Evolutionary conservation across 2,797 vertebrate species (phyloP).

Genomic region (Glossophaga mutica): DNA sequence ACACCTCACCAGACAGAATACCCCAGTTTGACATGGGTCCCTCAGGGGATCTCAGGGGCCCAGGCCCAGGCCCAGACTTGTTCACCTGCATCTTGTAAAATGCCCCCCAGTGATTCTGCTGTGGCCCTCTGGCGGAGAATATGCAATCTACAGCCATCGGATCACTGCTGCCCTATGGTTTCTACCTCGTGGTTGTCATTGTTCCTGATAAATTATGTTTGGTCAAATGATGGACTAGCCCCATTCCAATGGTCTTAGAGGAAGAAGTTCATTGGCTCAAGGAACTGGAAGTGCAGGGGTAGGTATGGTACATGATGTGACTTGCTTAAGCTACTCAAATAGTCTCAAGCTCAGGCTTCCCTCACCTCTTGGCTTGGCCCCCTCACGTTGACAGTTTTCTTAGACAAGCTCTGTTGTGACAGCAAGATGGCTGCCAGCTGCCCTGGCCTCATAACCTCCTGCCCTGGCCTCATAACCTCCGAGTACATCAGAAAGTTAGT

Average conservation of each 20-base stretch:
- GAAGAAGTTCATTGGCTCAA: neutral
- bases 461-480: neutral
- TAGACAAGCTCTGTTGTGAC: neutral
- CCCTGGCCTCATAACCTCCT: neutral
- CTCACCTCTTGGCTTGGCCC: neutral
- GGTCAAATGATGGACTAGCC: neutral
- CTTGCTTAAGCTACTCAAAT: neutral
- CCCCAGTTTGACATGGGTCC: neutral
- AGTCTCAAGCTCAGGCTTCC: neutral
- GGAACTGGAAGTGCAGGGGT: neutral
- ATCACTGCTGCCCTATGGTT: neutral
- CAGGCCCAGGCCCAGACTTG: neutral
- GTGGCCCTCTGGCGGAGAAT: neutral
- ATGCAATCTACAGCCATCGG: neutral
- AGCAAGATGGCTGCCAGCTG: neutral
- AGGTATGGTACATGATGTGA: neutral
- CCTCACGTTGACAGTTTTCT: neutral
- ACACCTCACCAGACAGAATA: neutral
- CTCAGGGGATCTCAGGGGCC: neutral
- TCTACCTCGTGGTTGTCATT: neutral
- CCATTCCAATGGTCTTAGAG: neutral
- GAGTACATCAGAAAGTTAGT: neutral
- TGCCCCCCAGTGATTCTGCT: neutral
- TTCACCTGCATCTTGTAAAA: neutral
- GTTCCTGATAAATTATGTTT: neutral